A percentile compares a stretch with the other conserved stretches of the same genome.
Evolutionary conservation across 1,140 invertebrate genomes (phyloP).

Genomic region (Diuraphis noxia): DNA sequence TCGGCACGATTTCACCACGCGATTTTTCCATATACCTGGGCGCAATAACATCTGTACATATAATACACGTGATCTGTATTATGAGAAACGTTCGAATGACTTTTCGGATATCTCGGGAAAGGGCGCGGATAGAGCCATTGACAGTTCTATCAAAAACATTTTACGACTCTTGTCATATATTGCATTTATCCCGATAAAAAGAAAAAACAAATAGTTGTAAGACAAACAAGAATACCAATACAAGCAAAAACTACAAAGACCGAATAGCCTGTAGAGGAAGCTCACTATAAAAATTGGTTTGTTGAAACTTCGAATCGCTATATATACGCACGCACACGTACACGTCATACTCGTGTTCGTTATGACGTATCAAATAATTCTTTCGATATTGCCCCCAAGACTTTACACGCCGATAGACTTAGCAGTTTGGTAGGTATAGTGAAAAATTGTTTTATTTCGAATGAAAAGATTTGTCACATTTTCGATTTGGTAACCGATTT

Average conservation of each 20-base stretch:
- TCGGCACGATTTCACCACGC: background rate
- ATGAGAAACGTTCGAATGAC: background rate
- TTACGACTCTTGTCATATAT: slow-evolving; percentile 30
- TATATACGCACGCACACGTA: background rate
- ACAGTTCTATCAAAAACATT: background rate
- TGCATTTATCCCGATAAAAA: slow-evolving; percentile 3
- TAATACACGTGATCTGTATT: background rate
- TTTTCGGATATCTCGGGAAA: background rate
- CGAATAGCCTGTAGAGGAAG: background rate
- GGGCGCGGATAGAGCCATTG: background rate
- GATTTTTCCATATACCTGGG: background rate
- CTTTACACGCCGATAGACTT: background rate
- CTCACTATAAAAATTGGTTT: slow-evolving; percentile 15
- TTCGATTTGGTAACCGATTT: background rate
- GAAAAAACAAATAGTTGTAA: background rate
- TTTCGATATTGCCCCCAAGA: background rate
- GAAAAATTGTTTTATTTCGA: background rate
- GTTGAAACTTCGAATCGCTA: background rate
- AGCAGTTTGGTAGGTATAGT: background rate
- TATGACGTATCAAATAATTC: background rate
- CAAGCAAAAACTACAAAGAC: background rate
- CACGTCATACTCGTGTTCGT: background rate
- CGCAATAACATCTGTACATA: background rate
- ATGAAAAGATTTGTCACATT: background rate
- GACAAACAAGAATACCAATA: slow-evolving; percentile 22